Evolutionary conservation across 2,113 vertebrate genomes (phyloP).

Genomic region (Panurus biarmicus): DNA sequence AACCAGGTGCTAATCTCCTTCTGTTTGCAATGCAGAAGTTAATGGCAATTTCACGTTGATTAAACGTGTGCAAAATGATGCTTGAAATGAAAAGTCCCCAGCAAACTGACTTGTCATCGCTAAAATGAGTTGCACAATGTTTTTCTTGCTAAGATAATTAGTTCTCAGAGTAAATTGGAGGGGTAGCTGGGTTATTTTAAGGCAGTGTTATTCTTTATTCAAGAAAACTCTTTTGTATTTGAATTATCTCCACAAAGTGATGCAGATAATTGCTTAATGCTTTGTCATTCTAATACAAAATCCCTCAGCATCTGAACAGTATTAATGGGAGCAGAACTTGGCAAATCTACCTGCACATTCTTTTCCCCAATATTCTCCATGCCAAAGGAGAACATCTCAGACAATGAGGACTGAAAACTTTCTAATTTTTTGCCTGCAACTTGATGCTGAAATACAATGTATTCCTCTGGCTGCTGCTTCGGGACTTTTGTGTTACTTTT

Average conservation of each 20-base stretch:
- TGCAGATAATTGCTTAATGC: conserved; percentile 4
- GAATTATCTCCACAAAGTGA: not conserved
- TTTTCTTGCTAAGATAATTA: conserved; percentile 20
- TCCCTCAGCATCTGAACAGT: not conserved
- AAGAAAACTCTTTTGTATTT: not conserved
- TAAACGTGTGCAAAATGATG: not conserved
- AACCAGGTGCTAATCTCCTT: not conserved
- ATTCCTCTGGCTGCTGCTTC: not conserved
- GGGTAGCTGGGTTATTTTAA: not conserved
- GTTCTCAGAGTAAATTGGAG: not conserved
- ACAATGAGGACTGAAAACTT: not conserved
- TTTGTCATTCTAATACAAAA: not conserved
- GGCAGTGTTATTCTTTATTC: not conserved
- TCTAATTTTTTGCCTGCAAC: not conserved
- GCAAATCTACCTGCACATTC: not conserved
- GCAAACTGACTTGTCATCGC: not conserved
- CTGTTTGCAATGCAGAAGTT: not conserved
- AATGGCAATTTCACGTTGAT: not conserved
- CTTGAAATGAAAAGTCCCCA: not conserved
- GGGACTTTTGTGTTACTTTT: not conserved
- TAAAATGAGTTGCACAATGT: not conserved
- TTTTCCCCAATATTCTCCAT: not conserved
- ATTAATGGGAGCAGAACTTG: not conserved
- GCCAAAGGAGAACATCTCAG: not conserved
- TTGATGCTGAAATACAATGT: not conserved